phyloP scores from a whole-genome alignment of 2,113 vertebrate species.

The Sebastes fasciatus region DNA sequence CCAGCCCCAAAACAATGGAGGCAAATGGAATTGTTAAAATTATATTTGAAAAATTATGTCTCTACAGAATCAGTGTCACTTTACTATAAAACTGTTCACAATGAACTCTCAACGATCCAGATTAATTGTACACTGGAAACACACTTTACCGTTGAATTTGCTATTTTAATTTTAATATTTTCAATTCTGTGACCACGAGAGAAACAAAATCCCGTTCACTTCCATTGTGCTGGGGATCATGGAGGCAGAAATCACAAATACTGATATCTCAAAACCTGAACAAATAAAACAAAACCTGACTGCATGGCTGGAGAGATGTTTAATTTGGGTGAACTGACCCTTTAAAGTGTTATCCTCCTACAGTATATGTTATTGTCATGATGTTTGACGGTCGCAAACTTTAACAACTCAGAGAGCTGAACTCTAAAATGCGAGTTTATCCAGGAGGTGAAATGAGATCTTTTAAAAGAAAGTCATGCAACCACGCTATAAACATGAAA shows the following conservation, averaged over 20 bases:
- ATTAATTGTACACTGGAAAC: neutral
- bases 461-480: neutral
- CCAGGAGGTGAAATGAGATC: neutral
- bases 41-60: neutral
- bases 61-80: neutral
- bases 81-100: neutral
- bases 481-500: neutral
- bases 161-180: neutral
- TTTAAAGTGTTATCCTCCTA: neutral
- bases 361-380: neutral
- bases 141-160: neutral
- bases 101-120: neutral
- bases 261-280: neutral
- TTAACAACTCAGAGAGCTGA: neutral
- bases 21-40: neutral
- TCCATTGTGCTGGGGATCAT: neutral
- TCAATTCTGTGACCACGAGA: neutral
- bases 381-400: neutral
- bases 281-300: neutral
- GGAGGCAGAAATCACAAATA: neutral
- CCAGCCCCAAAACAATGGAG: neutral
- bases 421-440: neutral
- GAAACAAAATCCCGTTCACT: neutral
- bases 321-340: neutral
- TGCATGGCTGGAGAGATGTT: neutral